Evolutionary conservation across 1,140 invertebrate genomes (phyloP).

Genomic region (Melitaea cinxia): DNA sequence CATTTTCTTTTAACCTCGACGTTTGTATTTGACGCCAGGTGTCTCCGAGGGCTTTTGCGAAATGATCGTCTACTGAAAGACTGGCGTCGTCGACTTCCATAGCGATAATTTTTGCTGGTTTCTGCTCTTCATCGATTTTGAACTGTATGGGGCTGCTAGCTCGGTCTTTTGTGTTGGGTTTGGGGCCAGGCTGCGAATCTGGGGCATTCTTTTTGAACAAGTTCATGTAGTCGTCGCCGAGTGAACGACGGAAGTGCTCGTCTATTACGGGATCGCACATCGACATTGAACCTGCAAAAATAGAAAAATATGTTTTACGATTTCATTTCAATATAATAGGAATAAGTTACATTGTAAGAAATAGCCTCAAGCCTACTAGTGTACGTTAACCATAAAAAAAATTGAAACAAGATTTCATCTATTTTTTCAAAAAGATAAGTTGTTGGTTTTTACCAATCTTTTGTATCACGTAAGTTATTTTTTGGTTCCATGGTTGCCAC

Average conservation of each 20-base stretch:
- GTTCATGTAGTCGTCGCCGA: conserved; percentile 93
- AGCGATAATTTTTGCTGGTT: conserved; percentile 69
- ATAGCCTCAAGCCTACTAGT: too few relatives aligned
- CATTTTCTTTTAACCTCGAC: conserved; percentile 74
- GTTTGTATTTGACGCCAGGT: conserved; percentile 94
- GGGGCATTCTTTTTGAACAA: conserved; percentile 85
- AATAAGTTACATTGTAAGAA: too few relatives aligned
- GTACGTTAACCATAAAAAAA: too few relatives aligned
- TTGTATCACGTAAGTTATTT: too few relatives aligned
- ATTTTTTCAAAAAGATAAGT: too few relatives aligned
- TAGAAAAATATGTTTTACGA: too few relatives aligned
- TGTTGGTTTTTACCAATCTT: too few relatives aligned
- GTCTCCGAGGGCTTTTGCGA: conserved; percentile 96
- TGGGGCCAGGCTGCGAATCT: conserved; percentile 65
- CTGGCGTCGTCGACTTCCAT: conserved; percentile 81
- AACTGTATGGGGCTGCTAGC: conserved; percentile 78
- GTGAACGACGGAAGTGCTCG: conserved; percentile 96
- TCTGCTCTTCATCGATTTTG: conserved; percentile 60
- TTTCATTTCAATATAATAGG: too few relatives aligned
- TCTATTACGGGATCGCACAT: conserved; percentile 95
- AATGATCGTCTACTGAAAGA: conserved; percentile 95
- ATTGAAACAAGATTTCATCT: too few relatives aligned
- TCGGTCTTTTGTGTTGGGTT: conserved; percentile 77
- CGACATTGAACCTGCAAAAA: conserved; percentile 83
- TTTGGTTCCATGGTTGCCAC: too few relatives aligned